Percentiles rank a stretch among this genome's conserved stretches.
phyloP scores from a whole-genome alignment of 2,888 invertebrate species.

The Drosophila macrospina region DNA sequence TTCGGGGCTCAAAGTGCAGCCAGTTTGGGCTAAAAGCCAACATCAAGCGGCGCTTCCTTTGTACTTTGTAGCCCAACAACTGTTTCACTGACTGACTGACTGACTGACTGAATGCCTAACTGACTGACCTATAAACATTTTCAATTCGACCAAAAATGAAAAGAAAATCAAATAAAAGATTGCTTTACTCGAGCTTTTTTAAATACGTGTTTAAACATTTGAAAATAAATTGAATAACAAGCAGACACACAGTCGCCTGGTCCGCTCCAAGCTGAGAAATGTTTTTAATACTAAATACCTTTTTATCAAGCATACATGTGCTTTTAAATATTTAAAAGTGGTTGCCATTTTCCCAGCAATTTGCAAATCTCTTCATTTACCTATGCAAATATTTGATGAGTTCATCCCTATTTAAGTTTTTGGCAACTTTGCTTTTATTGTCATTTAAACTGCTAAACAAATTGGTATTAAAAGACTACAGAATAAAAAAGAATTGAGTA shows the following conservation, averaged over 20 bases:
- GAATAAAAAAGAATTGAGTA: background rate
- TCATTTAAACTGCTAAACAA: constrained; percentile 3
- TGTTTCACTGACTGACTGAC: constrained; percentile 22
- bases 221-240: constrained; percentile 10
- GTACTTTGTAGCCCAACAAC: constrained; percentile 10
- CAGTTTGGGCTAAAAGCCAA: constrained; percentile 42
- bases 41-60: constrained; percentile 23
- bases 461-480: background rate
- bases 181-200: constrained; percentile 6
- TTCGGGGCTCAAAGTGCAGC: constrained; percentile 64
- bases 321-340: constrained; percentile 43
- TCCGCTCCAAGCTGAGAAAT: background rate
- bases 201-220: constrained; percentile 12
- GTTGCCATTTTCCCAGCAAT: constrained; percentile 19
- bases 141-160: constrained; percentile 31
- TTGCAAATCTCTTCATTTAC: constrained; percentile 15
- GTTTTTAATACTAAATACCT: constrained; percentile 14
- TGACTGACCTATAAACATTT: constrained; percentile 54
- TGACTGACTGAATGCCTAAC: constrained; percentile 21
- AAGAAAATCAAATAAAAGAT: constrained; percentile 17
- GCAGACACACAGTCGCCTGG: constrained; percentile 7
- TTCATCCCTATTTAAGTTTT: constrained; percentile 13
- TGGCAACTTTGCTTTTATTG: constrained; percentile 6
- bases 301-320: constrained; percentile 9
- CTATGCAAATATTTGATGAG: constrained; percentile 21